These are phyloP conservation scores for Haemorhous mexicanus DNA, from an alignment of 2,113 vertebrate genomes.

Conservation along the genomic window DNA sequence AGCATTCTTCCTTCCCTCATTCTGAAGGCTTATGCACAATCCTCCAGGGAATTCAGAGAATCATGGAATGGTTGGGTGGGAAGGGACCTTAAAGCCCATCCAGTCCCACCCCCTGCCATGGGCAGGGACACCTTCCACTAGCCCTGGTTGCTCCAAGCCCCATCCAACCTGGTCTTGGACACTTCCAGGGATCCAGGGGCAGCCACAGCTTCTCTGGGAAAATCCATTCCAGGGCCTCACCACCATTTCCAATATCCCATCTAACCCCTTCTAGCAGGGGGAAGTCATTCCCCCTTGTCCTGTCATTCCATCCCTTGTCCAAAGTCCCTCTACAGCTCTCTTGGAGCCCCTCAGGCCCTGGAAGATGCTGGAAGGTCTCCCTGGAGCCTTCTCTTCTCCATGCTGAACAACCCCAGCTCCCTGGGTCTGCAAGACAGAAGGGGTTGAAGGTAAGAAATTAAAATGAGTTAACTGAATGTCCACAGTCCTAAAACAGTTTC, in stretches of 20 bases:
- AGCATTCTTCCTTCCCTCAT: background rate
- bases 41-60: background rate
- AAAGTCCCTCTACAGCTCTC: background rate
- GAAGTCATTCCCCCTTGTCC: background rate
- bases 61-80: background rate
- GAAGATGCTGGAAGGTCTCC: background rate
- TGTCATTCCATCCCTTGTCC: background rate
- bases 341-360: background rate
- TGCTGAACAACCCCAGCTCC: background rate
- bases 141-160: accelerated
- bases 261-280: accelerated
- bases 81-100: background rate
- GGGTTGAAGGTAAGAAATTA: background rate
- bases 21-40: background rate
- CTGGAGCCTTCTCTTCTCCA: background rate
- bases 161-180: accelerated
- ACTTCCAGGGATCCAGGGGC: background rate
- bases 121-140: background rate
- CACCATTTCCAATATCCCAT: background rate
- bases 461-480: background rate
- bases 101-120: background rate
- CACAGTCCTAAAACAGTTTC: background rate
- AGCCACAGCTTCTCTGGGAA: background rate
- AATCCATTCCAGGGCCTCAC: background rate
- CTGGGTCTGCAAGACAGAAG: background rate